Percentiles rank a stretch among this genome's conserved stretches.
phyloP scores from a whole-genome alignment of 2,113 vertebrate species.

The Tragelaphus imberbis region DNA sequence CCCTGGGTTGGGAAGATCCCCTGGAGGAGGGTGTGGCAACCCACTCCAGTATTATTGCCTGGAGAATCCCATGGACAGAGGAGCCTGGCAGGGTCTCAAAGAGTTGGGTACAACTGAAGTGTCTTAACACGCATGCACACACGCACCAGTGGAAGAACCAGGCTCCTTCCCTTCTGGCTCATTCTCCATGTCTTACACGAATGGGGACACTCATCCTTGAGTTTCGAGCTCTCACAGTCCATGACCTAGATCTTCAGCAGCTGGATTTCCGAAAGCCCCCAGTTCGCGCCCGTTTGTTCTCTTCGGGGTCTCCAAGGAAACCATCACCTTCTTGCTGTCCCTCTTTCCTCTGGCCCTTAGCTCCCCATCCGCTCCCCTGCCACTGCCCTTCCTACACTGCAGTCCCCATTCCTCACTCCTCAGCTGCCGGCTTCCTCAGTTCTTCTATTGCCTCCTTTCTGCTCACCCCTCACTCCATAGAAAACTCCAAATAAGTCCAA shows the following conservation, averaged over 20 bases:
- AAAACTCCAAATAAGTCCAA: background rate
- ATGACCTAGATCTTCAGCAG: background rate
- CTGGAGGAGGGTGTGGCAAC: background rate
- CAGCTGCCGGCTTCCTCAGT: background rate
- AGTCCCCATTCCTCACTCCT: background rate
- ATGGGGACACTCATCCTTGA: background rate
- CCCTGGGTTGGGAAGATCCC: background rate
- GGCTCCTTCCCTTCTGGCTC: background rate
- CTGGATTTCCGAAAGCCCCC: background rate
- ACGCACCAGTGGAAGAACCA: background rate
- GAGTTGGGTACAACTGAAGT: background rate
- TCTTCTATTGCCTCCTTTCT: background rate
- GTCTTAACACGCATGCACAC: background rate
- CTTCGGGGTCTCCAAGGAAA: background rate
- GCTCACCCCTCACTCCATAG: background rate
- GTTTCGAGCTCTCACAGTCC: background rate
- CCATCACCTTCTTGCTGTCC: background rate
- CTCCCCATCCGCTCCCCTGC: background rate
- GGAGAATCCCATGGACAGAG: background rate
- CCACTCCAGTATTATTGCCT: background rate
- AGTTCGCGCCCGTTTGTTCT: background rate
- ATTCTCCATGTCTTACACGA: rapidly evolving
- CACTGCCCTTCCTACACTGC: background rate
- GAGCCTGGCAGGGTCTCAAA: background rate
- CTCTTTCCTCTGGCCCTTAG: background rate